phyloP scores from a whole-genome alignment of 1,140 invertebrate genomes.

The Drosophila setifemur region DNA sequence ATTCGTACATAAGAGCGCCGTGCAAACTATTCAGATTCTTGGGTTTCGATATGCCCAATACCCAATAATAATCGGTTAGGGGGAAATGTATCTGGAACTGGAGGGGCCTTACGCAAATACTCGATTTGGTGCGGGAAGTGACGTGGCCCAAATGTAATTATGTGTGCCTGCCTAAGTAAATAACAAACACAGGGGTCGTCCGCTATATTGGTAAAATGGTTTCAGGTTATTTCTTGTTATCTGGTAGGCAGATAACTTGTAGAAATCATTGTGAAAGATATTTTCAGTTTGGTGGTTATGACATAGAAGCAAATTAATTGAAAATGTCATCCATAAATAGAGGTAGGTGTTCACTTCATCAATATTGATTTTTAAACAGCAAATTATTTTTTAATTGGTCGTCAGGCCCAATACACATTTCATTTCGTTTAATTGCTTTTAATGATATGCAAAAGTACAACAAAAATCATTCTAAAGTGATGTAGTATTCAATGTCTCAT shows the following conservation, averaged over 20 bases:
- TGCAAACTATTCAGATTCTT: constrained; percentile 5
- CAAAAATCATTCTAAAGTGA: too few species aligned
- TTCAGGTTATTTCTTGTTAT: not conserved
- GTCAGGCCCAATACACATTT: too few species aligned
- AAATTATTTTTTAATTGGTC: too few species aligned
- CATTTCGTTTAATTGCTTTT: too few species aligned
- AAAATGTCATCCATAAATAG: too few species aligned
- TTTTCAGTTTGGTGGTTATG: too few species aligned
- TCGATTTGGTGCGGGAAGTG: constrained; percentile 5
- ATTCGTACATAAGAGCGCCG: constrained; percentile 3
- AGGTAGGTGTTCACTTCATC: too few species aligned
- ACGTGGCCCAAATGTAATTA: constrained; percentile 27
- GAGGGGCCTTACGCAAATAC: not conserved
- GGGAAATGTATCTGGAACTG: not conserved
- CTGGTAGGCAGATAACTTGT: not conserved
- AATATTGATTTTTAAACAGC: too few species aligned
- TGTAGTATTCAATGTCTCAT: not conserved
- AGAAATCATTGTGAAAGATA: not conserved
- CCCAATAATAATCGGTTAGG: not conserved
- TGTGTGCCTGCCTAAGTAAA: constrained; percentile 9
- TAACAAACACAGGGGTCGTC: constrained; percentile 4
- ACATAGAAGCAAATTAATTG: too few species aligned
- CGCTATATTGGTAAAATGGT: constrained; percentile 5
- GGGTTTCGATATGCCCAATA: constrained; percentile 12
- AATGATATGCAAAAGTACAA: too few species aligned